Conservation (phyloP, 2,113 vertebrate genomes). For the Phycodurus eques region DNA sequence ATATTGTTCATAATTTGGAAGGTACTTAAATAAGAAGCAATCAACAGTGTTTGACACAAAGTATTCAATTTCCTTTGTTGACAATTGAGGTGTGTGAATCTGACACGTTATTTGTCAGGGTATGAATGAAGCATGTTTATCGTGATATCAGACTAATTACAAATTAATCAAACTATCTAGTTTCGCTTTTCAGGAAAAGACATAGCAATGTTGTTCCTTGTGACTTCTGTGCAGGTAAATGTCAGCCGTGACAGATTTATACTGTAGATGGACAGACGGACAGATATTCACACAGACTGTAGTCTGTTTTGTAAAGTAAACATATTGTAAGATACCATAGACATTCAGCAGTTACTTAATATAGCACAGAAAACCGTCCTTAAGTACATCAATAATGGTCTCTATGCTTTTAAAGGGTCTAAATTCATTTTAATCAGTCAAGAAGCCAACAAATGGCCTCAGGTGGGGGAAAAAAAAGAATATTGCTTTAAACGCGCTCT, state of each 20-base stretch:
- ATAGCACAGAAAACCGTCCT: background rate
- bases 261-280: background rate
- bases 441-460: background rate
- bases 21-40: constrained; percentile 69
- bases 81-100: constrained; percentile 57
- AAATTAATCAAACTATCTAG: background rate
- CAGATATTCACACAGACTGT: background rate
- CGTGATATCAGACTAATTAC: background rate
- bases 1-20: constrained; percentile 76
- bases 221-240: background rate
- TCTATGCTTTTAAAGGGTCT: background rate
- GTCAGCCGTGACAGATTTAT: background rate
- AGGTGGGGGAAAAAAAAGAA: background rate
- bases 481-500: background rate
- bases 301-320: background rate
- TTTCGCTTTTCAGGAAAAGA: background rate
- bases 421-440: constrained; percentile 3
- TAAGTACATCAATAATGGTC: background rate
- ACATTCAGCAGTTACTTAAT: background rate
- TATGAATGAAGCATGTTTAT: background rate
- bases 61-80: constrained; percentile 72
- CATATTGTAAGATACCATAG: background rate
- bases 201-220: background rate
- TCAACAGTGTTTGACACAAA: constrained; percentile 70
- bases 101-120: background rate